Percentiles rank a stretch among this genome's conserved stretches.
Evolutionary conservation across 2,797 vertebrate genomes (phyloP).

Genomic region (Tokudaia tokunoshimensis): DNA sequence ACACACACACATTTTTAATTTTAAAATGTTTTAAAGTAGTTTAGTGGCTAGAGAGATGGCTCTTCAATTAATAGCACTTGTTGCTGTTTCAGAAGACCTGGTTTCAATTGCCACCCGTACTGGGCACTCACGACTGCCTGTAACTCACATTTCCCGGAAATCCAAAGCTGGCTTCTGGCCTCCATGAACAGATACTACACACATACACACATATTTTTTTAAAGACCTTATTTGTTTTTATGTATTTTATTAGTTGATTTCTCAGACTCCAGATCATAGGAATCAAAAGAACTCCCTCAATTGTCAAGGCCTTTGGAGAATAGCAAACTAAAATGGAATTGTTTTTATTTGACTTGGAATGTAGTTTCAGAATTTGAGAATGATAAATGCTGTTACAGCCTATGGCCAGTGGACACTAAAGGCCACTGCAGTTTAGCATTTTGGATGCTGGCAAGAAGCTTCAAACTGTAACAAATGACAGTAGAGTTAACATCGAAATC

Average conservation of each 20-base stretch:
- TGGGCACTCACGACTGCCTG: not conserved
- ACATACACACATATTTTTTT: not conserved
- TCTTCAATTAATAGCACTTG: not conserved
- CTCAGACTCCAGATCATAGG: not conserved
- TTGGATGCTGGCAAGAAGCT: not conserved
- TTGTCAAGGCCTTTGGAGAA: not conserved
- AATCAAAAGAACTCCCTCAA: not conserved
- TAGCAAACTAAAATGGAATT: not conserved
- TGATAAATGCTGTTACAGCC: not conserved
- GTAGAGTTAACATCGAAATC: not conserved
- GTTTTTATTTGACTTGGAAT: not conserved
- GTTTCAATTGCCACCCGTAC: not conserved
- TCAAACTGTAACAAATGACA: not conserved
- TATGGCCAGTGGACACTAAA: not conserved
- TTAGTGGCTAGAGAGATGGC: not conserved
- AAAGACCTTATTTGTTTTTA: not conserved
- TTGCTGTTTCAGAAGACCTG: not conserved
- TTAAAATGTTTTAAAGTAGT: not conserved
- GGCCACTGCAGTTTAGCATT: not conserved
- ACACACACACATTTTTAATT: not conserved
- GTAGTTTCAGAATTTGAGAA: slow-evolving; percentile 35
- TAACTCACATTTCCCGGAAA: not conserved
- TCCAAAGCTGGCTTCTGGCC: not conserved
- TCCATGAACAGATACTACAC: not conserved
- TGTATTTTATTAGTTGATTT: not conserved